phyloP scores from a whole-genome alignment of 1,140 invertebrate genomes.

The Adelges cooleyi region DNA sequence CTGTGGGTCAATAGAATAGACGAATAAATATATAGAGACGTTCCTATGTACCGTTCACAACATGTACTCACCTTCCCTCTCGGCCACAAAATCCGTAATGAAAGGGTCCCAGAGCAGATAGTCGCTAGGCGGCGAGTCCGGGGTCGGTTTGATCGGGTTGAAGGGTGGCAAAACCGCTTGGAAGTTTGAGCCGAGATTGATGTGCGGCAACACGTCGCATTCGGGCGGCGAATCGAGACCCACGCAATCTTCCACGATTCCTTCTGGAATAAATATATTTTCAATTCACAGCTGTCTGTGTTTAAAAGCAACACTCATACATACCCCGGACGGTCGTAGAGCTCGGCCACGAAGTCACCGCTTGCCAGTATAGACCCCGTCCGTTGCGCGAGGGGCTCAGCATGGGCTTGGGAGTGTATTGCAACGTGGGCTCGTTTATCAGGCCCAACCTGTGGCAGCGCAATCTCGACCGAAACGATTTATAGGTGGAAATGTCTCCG shows the following conservation, averaged over 20 bases:
- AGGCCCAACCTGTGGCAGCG: conserved; percentile 44
- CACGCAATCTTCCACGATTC: conserved; percentile 16
- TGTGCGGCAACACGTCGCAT: conserved; percentile 50
- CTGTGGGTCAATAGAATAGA: conserved; percentile 46
- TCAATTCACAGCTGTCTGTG: neutral
- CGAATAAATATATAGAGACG: too few relatives aligned
- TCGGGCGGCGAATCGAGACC: conserved; percentile 33
- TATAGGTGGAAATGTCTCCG: conserved; percentile 2
- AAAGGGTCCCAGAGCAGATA: conserved; percentile 78
- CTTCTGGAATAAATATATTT: conserved; percentile 2
- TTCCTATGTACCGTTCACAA: too few relatives aligned
- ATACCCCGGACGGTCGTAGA: conserved; percentile 35
- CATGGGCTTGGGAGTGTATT: conserved; percentile 86
- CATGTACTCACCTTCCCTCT: conserved; percentile 55
- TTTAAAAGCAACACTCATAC: neutral
- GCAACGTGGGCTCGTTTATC: conserved; percentile 34
- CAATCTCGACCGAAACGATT: conserved; percentile 37
- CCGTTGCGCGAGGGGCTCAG: conserved; percentile 77
- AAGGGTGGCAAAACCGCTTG: conserved; percentile 69
- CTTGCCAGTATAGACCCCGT: conserved; percentile 65
- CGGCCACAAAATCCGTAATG: conserved; percentile 54
- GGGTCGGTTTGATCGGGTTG: conserved; percentile 31
- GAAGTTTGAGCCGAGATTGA: conserved; percentile 81
- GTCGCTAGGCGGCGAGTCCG: conserved; percentile 46
- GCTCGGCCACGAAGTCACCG: conserved; percentile 37